phyloP scores from a whole-genome alignment of 2,888 invertebrate species.

The Pollenia labialis region DNA sequence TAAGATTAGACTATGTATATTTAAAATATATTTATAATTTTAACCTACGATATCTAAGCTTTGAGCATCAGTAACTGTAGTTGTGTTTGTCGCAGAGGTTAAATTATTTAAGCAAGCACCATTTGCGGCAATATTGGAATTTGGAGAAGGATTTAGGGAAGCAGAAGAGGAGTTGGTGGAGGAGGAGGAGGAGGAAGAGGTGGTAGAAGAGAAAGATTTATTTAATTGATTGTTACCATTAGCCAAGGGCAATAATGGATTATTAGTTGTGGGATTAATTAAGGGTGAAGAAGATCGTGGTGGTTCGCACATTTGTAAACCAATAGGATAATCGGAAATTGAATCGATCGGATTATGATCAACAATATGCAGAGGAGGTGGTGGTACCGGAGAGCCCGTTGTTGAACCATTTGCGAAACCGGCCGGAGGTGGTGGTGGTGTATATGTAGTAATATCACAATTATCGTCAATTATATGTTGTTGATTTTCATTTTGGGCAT shows the following conservation, averaged over 20 bases:
- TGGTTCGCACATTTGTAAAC: constrained; percentile 46
- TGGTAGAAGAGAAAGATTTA: constrained; percentile 45
- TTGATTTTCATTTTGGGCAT: constrained; percentile 79
- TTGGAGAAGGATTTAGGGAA: constrained; percentile 17
- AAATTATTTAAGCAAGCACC: constrained; percentile 71
- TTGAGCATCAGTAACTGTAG: constrained; percentile 84
- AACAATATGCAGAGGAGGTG: constrained; percentile 60
- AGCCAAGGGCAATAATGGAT: constrained; percentile 21
- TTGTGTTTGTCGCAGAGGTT: constrained; percentile 66
- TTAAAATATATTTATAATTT: constrained; percentile 68
- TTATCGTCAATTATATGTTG: constrained; percentile 74
- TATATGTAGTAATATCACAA: constrained; percentile 75
- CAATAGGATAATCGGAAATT: constrained; percentile 66
- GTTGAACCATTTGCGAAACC: constrained; percentile 59
- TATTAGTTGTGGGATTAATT: constrained; percentile 7
- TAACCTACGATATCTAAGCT: constrained; percentile 84
- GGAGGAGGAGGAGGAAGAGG: constrained; percentile 45
- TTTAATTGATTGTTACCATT: constrained; percentile 62
- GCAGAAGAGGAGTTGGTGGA: constrained; percentile 22
- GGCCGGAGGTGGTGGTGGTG: constrained; percentile 70
- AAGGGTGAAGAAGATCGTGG: constrained; percentile 32
- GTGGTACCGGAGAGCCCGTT: constrained; percentile 39
- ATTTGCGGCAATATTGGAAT: constrained; percentile 50
- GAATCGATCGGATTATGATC: constrained; percentile 70
- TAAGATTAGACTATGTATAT: constrained; percentile 58